Base-by-base conservation (phyloP, 2,888 invertebrate genomes). In the Tillus elongatus region DNA sequence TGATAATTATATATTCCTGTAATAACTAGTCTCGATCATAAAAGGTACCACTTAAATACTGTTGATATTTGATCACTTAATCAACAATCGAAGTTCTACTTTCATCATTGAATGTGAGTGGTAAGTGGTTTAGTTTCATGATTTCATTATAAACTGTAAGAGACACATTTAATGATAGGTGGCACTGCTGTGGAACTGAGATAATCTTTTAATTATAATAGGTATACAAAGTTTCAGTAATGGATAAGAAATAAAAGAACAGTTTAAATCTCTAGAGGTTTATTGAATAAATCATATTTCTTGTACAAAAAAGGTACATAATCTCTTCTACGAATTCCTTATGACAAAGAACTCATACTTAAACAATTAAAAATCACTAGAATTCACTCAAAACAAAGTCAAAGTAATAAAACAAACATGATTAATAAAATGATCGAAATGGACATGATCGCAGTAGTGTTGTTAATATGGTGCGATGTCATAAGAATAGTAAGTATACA, bases 271-370 rank as follows among this genome's bases (percentile, higher is more conserved):
- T 57, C 56, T 56, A 56, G 56, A 52, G 56, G 54, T 57, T 50
- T 57, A 58, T 30, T 39, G 54, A 56, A 54, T 41, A 52, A 48
- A 56, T 51, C 45, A 54, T 49, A 49, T 53, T 45, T 45, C 47
- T 53, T 51, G 53, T 53, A 54, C 53, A 55, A 56, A 56, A 57
- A 55, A 57, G 52, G 52, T 55, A 57, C 55, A 52, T 51, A 56
- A 55, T 47, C 46, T 45, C 49, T 41, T 46, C 54, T 57, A 56
- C 52, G 48, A 51, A 57, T 52, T 53, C 48, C 50, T 56, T 49
- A 50, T 47, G 47, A 50, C 52, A 50, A 50, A 53, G 49, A 56
- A 54, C 48, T 49, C 49, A 52, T 50, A 54, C 13, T 33, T 35
- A 30, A 24, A 29, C 15, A 51, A 46, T 52, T 40, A 43, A 51